Percentiles rank a stretch among this genome's conserved stretches.
Conservation (phyloP, 2,113 vertebrate species). For the Melanerpes aurifrons region DNA sequence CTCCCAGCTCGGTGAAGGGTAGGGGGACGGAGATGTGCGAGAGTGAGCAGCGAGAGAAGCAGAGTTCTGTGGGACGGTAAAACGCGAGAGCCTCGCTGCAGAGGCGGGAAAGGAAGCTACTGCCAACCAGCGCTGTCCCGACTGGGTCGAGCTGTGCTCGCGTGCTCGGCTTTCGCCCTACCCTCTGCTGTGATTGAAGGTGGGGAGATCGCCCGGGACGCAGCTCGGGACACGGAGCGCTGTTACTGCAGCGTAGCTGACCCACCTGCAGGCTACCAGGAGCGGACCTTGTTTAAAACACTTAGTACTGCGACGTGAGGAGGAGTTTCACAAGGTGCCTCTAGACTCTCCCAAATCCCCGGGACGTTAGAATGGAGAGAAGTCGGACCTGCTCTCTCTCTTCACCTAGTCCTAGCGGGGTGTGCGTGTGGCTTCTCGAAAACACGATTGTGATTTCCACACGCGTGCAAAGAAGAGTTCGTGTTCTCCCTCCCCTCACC, state of each 20-base stretch:
- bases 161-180: accelerated
- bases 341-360: background rate
- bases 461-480: background rate
- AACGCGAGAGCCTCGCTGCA: accelerated
- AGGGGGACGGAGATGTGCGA: background rate
- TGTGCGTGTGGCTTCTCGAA: accelerated
- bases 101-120: background rate
- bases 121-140: background rate
- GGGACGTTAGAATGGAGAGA: background rate
- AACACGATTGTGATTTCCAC: accelerated
- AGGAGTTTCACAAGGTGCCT: background rate
- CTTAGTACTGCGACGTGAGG: background rate
- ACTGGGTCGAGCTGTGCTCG: accelerated
- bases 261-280: accelerated
- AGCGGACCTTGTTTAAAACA: background rate
- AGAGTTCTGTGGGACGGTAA: background rate
- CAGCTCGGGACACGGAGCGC: background rate
- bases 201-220: too few relatives aligned
- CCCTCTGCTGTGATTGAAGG: too few relatives aligned
- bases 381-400: too few relatives aligned
- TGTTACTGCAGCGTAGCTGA: background rate
- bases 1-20: too few relatives aligned
- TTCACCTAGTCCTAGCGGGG: accelerated
- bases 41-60: background rate
- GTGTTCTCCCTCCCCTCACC: accelerated